Percentiles rank a stretch among this genome's conserved stretches.
These are phyloP conservation scores for Benitochromis conjunctus DNA, from an alignment of 2,113 vertebrate species.

Conservation along the genomic window DNA sequence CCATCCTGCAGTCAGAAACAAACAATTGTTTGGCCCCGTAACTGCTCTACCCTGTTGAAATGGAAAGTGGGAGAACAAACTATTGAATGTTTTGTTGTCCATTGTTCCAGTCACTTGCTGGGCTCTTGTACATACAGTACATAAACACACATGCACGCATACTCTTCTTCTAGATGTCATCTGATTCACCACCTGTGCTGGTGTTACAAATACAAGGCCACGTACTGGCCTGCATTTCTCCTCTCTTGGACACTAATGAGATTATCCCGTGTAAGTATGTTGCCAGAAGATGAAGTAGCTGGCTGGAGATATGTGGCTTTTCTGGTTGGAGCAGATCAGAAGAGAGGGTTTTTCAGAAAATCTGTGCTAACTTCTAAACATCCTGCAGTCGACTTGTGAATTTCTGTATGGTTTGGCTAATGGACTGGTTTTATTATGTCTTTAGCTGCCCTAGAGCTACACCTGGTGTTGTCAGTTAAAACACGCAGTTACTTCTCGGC, in stretches of 20 bases:
- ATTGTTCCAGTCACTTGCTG: conserved; percentile 47
- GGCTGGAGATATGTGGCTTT: neutral
- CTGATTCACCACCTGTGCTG: conserved; percentile 69
- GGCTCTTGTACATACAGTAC: conserved; percentile 25
- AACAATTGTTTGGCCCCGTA: conserved; percentile 18
- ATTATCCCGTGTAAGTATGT: conserved; percentile 71
- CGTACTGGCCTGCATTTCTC: conserved; percentile 22
- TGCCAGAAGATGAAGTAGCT: conserved; percentile 2
- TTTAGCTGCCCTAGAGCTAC: neutral
- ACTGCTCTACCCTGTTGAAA: conserved; percentile 1
- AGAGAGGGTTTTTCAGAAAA: neutral
- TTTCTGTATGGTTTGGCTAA: neutral
- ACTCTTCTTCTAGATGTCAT: conserved; percentile 45
- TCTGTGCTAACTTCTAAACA: neutral
- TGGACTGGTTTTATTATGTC: neutral
- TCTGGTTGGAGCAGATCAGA: neutral
- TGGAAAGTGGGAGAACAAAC: conserved; percentile 65
- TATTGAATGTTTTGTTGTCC: conserved; percentile 65
- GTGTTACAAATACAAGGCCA: conserved; percentile 48
- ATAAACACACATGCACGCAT: conserved; percentile 16
- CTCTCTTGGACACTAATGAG: conserved; percentile 63
- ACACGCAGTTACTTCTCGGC: neutral
- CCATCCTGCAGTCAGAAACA: neutral
- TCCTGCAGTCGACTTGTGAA: neutral
- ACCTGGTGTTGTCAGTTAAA: neutral